Evolutionary conservation across 2,113 vertebrate species (phyloP).

Genomic region (Octodon degus): DNA sequence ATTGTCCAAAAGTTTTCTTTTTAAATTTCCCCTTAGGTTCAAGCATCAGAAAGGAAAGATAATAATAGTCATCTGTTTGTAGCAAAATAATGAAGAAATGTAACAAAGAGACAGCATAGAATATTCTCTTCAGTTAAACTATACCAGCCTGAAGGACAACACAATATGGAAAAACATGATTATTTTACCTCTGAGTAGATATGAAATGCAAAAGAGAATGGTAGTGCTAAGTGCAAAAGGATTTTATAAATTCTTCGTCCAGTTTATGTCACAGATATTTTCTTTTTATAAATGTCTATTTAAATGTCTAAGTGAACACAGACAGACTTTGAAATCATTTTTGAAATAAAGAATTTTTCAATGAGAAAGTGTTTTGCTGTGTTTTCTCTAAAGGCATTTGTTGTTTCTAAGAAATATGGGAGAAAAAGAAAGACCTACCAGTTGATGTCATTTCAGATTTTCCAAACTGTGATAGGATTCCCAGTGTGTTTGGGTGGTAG

Average conservation of each 20-base stretch:
- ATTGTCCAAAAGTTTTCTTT: not conserved
- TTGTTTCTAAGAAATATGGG: not conserved
- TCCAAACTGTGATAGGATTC: not conserved
- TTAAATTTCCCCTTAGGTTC: not conserved
- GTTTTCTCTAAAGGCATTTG: not conserved
- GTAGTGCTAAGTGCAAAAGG: not conserved
- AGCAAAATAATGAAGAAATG: not conserved
- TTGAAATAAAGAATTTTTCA: not conserved
- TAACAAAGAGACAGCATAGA: not conserved
- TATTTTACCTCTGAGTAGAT: not conserved
- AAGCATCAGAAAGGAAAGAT: not conserved
- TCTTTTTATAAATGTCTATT: not conserved
- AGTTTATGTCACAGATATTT: not conserved
- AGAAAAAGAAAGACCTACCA: not conserved
- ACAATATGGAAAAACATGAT: not conserved
- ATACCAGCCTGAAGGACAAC: not conserved
- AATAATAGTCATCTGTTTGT: not conserved
- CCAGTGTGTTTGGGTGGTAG: not conserved
- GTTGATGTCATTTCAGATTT: not conserved
- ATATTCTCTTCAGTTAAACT: not conserved
- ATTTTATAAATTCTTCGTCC: not conserved
- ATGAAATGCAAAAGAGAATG: not conserved
- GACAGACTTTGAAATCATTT: not conserved
- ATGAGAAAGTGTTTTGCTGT: not conserved
- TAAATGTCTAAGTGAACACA: not conserved